phyloP scores from a whole-genome alignment of 2,797 vertebrate genomes.

The Diplodus sargus region DNA sequence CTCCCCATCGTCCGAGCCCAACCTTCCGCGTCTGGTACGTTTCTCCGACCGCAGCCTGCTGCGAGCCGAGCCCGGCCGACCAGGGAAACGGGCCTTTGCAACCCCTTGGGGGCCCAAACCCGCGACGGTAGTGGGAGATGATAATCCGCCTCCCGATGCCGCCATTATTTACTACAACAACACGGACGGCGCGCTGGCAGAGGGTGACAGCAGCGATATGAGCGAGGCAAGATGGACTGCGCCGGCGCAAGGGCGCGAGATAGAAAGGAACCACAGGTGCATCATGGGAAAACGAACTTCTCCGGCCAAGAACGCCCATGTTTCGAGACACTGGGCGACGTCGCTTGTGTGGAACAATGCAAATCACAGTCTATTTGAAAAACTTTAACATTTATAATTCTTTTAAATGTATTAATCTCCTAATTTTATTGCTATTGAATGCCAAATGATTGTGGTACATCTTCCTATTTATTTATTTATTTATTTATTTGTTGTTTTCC shows the following conservation, averaged over 20 bases:
- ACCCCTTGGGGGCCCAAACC: constrained; percentile 56
- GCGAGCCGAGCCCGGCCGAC: constrained; percentile 82
- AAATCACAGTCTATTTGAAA: too few species aligned
- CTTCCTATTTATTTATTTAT: too few species aligned
- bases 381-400: too few species aligned
- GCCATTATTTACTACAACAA: constrained; percentile 92
- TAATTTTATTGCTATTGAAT: too few species aligned
- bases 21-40: constrained; percentile 80
- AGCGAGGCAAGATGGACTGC: constrained; percentile 86
- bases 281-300: constrained; percentile 80
- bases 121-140: constrained; percentile 83
- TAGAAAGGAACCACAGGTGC: constrained; percentile 75
- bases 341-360: neutral
- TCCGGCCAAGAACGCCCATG: neutral
- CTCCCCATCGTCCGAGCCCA: constrained; percentile 73
- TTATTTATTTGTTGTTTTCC: too few species aligned
- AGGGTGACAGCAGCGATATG: constrained; percentile 67
- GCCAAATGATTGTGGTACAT: too few species aligned
- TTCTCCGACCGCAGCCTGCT: constrained; percentile 81
- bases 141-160: constrained; percentile 88
- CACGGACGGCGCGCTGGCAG: constrained; percentile 75
- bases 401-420: too few species aligned
- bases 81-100: constrained; percentile 90
- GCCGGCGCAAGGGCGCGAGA: constrained; percentile 84
- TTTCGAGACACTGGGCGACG: neutral